These are phyloP conservation scores for Ceratitis capitata DNA, from an alignment of 1,140 invertebrate genomes.

Conservation along the genomic window DNA sequence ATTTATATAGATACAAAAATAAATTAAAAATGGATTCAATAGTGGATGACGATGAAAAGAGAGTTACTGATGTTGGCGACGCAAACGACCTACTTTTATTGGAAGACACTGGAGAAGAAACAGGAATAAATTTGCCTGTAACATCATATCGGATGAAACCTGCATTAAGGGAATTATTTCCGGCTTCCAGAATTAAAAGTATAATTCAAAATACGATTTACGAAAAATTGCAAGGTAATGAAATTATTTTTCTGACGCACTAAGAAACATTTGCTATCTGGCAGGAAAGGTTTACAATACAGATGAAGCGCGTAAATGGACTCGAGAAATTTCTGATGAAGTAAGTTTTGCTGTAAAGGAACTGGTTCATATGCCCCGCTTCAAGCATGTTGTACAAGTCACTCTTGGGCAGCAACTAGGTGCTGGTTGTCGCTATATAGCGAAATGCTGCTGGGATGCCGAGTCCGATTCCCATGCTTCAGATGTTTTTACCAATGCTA, in stretches of 20 bases:
- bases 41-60: not conserved
- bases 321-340: slow-evolving; percentile 44
- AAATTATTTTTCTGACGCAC: not conserved
- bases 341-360: slow-evolving; percentile 31
- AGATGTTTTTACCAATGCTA: slow-evolving; percentile 45
- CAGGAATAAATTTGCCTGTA: not conserved
- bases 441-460: slow-evolving; percentile 48
- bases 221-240: slow-evolving; percentile 43
- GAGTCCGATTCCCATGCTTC: slow-evolving; percentile 46
- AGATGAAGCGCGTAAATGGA: slow-evolving; percentile 41
- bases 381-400: slow-evolving; percentile 48
- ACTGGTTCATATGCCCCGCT: slow-evolving; percentile 42
- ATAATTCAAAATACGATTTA: slow-evolving; percentile 41
- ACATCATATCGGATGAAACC: slow-evolving; percentile 44
- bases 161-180: slow-evolving; percentile 39
- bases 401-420: slow-evolving; percentile 44
- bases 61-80: not conserved
- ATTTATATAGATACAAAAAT: too few relatives aligned
- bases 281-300: slow-evolving; percentile 45
- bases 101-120: not conserved
- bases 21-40: not conserved
- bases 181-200: slow-evolving; percentile 41
- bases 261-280: not conserved
- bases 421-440: slow-evolving; percentile 45
- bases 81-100: not conserved